These are phyloP conservation scores for Paramormyrops kingsleyae DNA, from an alignment of 2,113 vertebrate species.

Conservation along the genomic window DNA sequence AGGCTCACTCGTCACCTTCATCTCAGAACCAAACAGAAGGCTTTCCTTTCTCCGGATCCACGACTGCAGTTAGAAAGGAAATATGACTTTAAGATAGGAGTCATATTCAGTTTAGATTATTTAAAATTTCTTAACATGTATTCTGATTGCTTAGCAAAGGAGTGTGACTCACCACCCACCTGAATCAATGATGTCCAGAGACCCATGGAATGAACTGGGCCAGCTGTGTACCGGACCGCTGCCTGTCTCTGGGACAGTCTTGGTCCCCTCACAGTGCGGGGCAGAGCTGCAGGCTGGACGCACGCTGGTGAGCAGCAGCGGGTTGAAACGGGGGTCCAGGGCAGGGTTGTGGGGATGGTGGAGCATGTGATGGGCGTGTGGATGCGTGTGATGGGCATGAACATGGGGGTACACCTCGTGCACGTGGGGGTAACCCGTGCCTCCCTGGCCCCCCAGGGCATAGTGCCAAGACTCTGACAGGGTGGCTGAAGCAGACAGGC, in stretches of 20 bases:
- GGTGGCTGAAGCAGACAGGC: conserved; percentile 62
- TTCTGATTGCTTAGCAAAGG: not conserved
- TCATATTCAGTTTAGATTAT: not conserved
- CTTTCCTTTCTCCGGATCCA: conserved; percentile 86
- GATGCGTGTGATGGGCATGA: conserved; percentile 66
- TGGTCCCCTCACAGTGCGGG: conserved; percentile 65
- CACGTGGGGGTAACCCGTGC: conserved; percentile 75
- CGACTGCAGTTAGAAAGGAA: conserved; percentile 57
- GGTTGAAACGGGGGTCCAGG: conserved; percentile 79
- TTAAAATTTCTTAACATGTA: not conserved
- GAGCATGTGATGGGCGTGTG: conserved; percentile 63
- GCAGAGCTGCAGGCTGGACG: conserved; percentile 69
- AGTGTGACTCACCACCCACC: conserved; percentile 55
- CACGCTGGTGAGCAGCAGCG: conserved; percentile 77
- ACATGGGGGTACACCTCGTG: conserved; percentile 83
- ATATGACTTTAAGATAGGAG: not conserved
- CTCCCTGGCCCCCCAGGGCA: conserved; percentile 77
- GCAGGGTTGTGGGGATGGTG: conserved; percentile 64
- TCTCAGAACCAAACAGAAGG: conserved; percentile 83
- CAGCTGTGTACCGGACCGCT: conserved; percentile 65
- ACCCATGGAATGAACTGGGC: conserved; percentile 81
- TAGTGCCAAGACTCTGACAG: conserved; percentile 85
- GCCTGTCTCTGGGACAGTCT: conserved; percentile 70
- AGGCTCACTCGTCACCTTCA: conserved; percentile 8
- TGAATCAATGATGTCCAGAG: conserved; percentile 86